Evolutionary conservation across 1,140 invertebrate species (phyloP), one percentile per base, ranked within the genome.

Genomic region (honey bee (Apis mellifera)): DNA sequence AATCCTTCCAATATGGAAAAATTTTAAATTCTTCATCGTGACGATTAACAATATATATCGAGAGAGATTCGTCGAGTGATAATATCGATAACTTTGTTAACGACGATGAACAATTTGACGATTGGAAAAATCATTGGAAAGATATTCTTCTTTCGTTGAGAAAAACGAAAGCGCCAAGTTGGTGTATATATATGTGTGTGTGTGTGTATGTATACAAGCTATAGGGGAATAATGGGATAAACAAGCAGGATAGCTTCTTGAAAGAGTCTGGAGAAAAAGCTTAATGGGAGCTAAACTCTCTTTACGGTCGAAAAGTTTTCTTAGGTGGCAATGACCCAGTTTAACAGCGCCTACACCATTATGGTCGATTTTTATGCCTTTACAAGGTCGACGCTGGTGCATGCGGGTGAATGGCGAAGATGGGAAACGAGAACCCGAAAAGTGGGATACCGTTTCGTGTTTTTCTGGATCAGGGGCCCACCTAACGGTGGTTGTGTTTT

Each of bases 341-440:
- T 42, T 74, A 64, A 86, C 73, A 82, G 75, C 68, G 69, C 26
- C 50, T 59, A 65, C 64, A 65, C 64, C 57, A 89, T 84, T 84
- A 88, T 75, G 76, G 57, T 50, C 66, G 82, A 91, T 91, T 93
- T 93, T 94, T 92, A 92, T 91, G 90, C 59, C 89, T 92, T 93
- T 91, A 90, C 83, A 85, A 86, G 74, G n/a, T 19, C n/a, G 57
- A 48, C 3, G 19, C 4, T 32, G 17, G 48, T n/a, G 42, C 48
- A 21, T 5, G 23, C 48, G 68, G 54, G 21, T 48, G 23, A 65
- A 79, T 70, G 74, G 78, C 84, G 85, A 92, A 78, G 82, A 83
- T 78, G 80, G 85, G 84, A 93, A 93, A 92, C 89, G 83, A 87
- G 82, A 91, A 90, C 89, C 90, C 89, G 84, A 84, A 82, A 87